Base-by-base conservation (phyloP, 37 sponge, comb jelly and placozoan species). In the Agelas oroides region DNA sequence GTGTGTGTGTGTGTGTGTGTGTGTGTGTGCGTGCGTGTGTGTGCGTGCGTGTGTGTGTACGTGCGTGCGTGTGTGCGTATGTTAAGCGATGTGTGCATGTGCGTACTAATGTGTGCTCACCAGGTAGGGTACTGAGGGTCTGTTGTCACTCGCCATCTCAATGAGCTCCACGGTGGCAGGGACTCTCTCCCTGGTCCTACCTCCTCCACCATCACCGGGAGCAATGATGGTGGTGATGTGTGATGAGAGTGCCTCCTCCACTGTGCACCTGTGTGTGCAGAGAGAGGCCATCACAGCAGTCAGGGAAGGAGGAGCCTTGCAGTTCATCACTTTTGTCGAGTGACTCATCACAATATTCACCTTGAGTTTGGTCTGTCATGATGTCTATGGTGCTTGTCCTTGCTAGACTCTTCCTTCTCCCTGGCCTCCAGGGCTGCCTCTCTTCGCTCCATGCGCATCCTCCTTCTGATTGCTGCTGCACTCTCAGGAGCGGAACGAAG, bases 401-500 rank as follows among this genome's bases (percentile, higher is more conserved):
- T 52, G 55, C 36, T 71, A 28, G 59, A 56, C 24, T 66, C 32
- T 40, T 64, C 28, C 39, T 77, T 61, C 68, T 36, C 64, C 67
- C 61, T 36, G 32, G 58, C 35, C 76, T 33, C 57, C 34, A 25
- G 52, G 76, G 35, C 37, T 1, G 59, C 62, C 46, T 46, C 46
- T 63, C 62, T 58, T 39, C 71, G 83, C 81, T 94, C 84, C 1
- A 55, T 69, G 55, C 91, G 77, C 23, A 66, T 33, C 52, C 90
- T 79, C 52, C 84, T 61, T 1, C 91, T 64, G 19, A 56, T 36
- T 1, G 84, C 60, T 33, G 79, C 70, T 40, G 87, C 76, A 65
- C 94, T 94, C 80, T 89, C 88, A 53, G 94, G 94, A 61, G 94
- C 91, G n/a, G 56, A 63, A n/a, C 56, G 58, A 21, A 94, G 40